A percentile compares a stretch with the other conserved stretches of the same genome.
Evolutionary conservation across 1,140 invertebrate genomes (phyloP).

Genomic region (Nautilus pompilius): DNA sequence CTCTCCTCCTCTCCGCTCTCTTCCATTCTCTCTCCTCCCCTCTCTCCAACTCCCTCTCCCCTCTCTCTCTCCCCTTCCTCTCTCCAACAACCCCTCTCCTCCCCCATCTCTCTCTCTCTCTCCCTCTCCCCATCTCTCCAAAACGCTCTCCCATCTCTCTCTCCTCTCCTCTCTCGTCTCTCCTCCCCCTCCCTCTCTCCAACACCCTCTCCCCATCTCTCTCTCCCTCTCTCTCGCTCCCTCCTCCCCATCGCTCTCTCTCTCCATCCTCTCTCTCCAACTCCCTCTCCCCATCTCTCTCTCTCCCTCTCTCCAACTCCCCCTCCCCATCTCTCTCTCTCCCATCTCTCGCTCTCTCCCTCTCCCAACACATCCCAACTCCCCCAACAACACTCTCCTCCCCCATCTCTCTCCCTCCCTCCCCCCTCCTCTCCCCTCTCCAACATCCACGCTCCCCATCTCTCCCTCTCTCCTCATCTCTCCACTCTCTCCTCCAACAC

Average conservation of each 20-base stretch:
- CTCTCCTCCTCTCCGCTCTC: neutral
- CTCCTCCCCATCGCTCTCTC: too few relatives aligned
- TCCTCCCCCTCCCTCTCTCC: constrained; percentile 3
- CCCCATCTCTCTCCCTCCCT: too few relatives aligned
- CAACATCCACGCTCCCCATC: too few relatives aligned
- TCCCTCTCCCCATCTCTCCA: neutral
- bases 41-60: neutral
- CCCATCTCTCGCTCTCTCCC: too few relatives aligned
- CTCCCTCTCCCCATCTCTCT: too few relatives aligned
- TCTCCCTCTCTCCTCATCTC: too few relatives aligned
- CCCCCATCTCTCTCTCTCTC: constrained; percentile 1
- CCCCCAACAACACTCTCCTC: too few relatives aligned
- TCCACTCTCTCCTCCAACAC: too few relatives aligned
- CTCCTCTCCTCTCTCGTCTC: constrained; percentile 3
- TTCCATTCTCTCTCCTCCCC: constrained; percentile 1
- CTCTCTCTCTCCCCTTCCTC: constrained; percentile 5
- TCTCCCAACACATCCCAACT: too few relatives aligned
- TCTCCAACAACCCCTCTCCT: neutral
- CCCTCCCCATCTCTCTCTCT: too few relatives aligned
- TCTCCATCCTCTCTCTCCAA: too few relatives aligned
- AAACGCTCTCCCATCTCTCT: neutral
- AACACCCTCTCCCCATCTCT: constrained; percentile 1
- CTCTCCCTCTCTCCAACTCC: neutral
- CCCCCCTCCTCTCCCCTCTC: too few relatives aligned
- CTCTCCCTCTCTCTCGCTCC: neutral